Evolutionary conservation across 1,140 invertebrate species (phyloP), one percentile per base, ranked within the genome.

Genomic region (Drosophila littoralis): DNA sequence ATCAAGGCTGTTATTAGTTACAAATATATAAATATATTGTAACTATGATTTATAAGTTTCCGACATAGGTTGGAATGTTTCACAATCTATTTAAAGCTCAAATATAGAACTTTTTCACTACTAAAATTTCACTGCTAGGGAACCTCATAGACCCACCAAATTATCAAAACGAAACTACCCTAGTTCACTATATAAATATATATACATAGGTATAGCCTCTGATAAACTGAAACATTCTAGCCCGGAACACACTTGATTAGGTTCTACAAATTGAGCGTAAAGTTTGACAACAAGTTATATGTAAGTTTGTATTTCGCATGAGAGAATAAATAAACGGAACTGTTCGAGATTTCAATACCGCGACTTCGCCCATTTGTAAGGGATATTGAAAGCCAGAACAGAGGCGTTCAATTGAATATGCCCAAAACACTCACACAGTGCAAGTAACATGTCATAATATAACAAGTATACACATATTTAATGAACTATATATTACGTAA

Each of bases 1-100:
- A 89, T 88, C 84, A 77, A 77, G 83, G 83, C 83, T 86, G 83
- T 86, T 89, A 86, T 74, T 86, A 86, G 83, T 79, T 88, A 83
- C 83, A 58, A 50, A 72, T 85, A 86, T 78, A 72, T 65, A 76
- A 51, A 63, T 50, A 50, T 33, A 59, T 60, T 63, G 65, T 15
- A 32, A 54, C 51, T 77, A 45, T 78, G 86, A 64, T 59, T 52
- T 33, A 58, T 58, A 55, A 63, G 67, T 55, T 66, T 57, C 48
- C 42, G 4, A 32, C 17, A 40, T 4, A 48, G 67, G 50, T 60
- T 52, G 42, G 70, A 73, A 54, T 67, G 70, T 73, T 73, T 73
- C 70, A 46, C 36, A 15, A 40, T 36, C 51, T 54, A 57, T 40
- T 12, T 7, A 32, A 32, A 52, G 45, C 57, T 51, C 46, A 68